Percentiles rank a stretch among this genome's conserved stretches.
phyloP scores from a whole-genome alignment of 2,797 vertebrate genomes.

The Anguilla megastoma region DNA sequence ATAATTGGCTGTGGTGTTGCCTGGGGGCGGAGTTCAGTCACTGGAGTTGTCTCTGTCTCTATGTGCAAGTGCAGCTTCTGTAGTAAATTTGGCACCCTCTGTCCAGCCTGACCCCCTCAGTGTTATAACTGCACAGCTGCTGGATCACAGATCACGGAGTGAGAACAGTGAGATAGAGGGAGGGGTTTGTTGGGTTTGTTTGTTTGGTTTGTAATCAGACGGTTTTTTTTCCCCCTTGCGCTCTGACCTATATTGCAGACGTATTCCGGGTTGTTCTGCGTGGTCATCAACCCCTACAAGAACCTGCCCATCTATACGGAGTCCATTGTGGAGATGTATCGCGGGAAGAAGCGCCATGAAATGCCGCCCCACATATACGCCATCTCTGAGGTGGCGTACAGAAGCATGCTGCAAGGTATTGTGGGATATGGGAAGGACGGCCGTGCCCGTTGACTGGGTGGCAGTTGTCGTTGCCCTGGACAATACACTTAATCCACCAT shows the following conservation, averaged over 20 bases:
- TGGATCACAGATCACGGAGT: too few relatives aligned
- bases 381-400: conserved; percentile 89
- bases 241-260: conserved; percentile 68
- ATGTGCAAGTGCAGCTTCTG: not conserved
- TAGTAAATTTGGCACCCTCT: not conserved
- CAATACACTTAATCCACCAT: not conserved
- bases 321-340: conserved; percentile 91
- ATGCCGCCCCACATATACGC: conserved; percentile 92
- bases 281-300: conserved; percentile 93
- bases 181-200: not conserved
- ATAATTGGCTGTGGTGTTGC: not conserved
- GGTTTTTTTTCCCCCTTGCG: not conserved
- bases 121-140: not conserved
- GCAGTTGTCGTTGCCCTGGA: not conserved
- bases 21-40: not conserved
- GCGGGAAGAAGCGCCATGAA: conserved; percentile 91
- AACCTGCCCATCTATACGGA: conserved; percentile 91
- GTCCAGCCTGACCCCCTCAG: not conserved
- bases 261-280: conserved; percentile 91
- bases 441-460: not conserved
- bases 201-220: not conserved
- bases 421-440: not conserved
- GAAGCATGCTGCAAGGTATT: conserved; percentile 92
- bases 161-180: not conserved
- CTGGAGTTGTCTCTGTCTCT: not conserved